These are phyloP conservation scores for Pangasius macronema DNA, from an alignment of 2,797 vertebrate genomes.

Conservation along the genomic window DNA sequence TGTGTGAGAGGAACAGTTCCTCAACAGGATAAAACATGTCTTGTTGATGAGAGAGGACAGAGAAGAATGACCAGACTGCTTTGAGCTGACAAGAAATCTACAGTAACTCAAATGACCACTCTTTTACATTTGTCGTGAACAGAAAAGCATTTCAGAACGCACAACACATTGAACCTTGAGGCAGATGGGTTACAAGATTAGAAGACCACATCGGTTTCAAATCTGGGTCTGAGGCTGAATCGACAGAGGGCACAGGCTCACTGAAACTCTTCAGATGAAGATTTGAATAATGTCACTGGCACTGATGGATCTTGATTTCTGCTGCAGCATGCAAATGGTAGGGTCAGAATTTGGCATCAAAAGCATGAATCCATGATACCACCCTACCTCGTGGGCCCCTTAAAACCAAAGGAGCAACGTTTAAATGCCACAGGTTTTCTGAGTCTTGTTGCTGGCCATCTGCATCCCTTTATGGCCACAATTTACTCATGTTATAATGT, in stretches of 20 bases:
- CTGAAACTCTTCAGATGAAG: neutral
- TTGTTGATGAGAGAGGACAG: too few relatives aligned
- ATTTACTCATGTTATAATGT: neutral
- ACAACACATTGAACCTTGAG: neutral
- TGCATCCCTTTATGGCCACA: neutral
- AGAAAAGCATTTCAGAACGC: neutral
- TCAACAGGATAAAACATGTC: neutral
- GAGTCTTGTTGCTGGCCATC: neutral
- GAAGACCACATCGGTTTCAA: neutral
- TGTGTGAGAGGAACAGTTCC: neutral
- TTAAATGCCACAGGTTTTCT: neutral
- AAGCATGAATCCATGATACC: neutral
- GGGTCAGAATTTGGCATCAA: neutral
- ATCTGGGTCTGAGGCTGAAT: neutral
- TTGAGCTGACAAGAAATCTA: neutral
- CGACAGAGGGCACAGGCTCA: neutral
- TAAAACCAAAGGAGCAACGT: neutral
- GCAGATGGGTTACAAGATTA: neutral
- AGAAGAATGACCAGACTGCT: neutral
- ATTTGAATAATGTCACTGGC: constrained; percentile 1
- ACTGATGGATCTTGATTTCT: neutral
- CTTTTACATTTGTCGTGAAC: neutral
- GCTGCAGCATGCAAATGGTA: neutral
- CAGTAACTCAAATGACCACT: neutral
- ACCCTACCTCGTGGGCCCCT: neutral